Evolutionary conservation across 2,797 vertebrate genomes (phyloP).

Genomic region (Chiloscyllium punctatum): DNA sequence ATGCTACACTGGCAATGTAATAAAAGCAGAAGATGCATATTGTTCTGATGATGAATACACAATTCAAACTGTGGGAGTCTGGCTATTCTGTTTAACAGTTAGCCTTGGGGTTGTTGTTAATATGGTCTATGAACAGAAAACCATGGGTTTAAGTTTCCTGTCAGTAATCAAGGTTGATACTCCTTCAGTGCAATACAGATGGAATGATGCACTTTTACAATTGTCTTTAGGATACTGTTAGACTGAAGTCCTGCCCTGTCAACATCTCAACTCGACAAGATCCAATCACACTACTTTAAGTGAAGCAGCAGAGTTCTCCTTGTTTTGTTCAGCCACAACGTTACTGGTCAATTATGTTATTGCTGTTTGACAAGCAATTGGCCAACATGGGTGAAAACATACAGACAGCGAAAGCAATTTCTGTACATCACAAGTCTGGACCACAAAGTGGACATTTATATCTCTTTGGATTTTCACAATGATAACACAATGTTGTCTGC

Average conservation of each 20-base stretch:
- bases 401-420: no score
- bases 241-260: background rate
- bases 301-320: background rate
- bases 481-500: no score
- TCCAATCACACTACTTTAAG: background rate
- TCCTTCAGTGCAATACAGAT: background rate
- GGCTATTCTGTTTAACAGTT: background rate
- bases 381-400: background rate
- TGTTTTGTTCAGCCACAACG: background rate
- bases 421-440: no score
- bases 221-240: background rate
- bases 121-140: background rate
- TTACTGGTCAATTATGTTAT: background rate
- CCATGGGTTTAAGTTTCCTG: background rate
- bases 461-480: no score
- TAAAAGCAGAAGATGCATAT: background rate
- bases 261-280: background rate
- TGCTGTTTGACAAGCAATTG: background rate
- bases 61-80: background rate
- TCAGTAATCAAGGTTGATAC: background rate
- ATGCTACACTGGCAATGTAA: background rate
- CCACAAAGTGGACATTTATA: no score
- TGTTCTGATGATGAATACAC: background rate
- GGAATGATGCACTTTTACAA: background rate
- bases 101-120: background rate